These are phyloP conservation scores for Tympanoctomys barrerae DNA, from an alignment of 2,797 vertebrate species.

Conservation along the genomic window DNA sequence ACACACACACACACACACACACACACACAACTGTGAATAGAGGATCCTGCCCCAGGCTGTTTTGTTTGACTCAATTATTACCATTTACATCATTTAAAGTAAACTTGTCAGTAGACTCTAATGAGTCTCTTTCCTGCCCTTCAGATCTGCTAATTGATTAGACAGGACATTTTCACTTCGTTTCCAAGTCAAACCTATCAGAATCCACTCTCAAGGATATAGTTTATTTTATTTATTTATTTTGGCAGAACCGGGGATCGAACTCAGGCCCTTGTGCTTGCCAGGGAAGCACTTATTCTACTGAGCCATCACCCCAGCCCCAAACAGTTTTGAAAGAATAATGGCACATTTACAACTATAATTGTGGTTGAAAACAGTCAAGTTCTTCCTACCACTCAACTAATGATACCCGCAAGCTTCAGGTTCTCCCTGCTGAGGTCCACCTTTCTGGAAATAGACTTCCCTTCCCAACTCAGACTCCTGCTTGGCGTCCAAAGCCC, in stretches of 20 bases:
- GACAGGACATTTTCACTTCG: neutral
- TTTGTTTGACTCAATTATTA: neutral
- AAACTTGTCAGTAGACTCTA: neutral
- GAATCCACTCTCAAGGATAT: neutral
- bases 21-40: neutral
- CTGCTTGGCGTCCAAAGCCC: neutral
- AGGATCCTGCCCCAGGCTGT: neutral
- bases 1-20: neutral
- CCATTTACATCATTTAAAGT: neutral
- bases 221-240: too few relatives aligned
- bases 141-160: conserved; percentile 44
- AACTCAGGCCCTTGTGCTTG: too few relatives aligned
- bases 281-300: too few relatives aligned
- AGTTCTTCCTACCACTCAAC: neutral
- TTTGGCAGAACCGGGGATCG: too few relatives aligned
- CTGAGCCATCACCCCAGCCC: too few relatives aligned
- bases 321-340: neutral
- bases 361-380: neutral
- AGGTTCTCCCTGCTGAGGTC: neutral
- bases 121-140: neutral
- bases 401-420: neutral
- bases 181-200: neutral
- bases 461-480: neutral
- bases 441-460: neutral
- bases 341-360: neutral